Evolutionary conservation across 2,113 vertebrate species (phyloP), one percentile per base, ranked within the genome.

Genomic region (Elephas maximus): DNA sequence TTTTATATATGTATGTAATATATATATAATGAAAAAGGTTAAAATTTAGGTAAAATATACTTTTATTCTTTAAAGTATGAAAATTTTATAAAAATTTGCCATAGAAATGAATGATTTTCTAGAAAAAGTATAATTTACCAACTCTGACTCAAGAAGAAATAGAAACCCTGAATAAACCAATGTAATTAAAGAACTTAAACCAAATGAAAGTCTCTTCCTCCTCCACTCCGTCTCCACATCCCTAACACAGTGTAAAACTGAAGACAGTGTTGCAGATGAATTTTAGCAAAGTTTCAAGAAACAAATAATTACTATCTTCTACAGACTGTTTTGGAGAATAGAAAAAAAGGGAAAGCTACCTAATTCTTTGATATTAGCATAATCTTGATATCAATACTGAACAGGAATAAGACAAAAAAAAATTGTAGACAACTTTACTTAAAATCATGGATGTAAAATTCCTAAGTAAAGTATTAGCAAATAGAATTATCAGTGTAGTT

Each of bases 231-330:
- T 45, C 15, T 93, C 62, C 30, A 37, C 30, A 63, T 33, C 10
- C 45, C 28, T 21, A 74, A 74, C 15, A 67, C 71, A 8, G 30
- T 82, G 57, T 57, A 82, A 87, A 87, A 74, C 33, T 88, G 83
- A 91, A 78, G 51, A 53, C 65, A 74, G 60, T 89, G 92, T 92
- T 44, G 53, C n/a, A 73, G 37, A 37, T 90, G 30, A 91, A 90
- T 90, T 79, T 76, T 79, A 86, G 69, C 62, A 86, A n/a, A 76
- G 74, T 37, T 60, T 81, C 41, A 74, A 94, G 57, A 8, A 51
- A 65, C 24, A 85, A 77, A 5, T 71, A 86, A n/a, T 86, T 86
- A 8, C 45, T 65, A 78, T 8, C 74, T 79, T 86, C 53, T 74
- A 73, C 17, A 80, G 41, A 91, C n/a, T 83, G 45, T 48, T 48